These are phyloP conservation scores for Drosophila vallismaia DNA, from an alignment of 2,888 invertebrate species.

Conservation along the genomic window DNA sequence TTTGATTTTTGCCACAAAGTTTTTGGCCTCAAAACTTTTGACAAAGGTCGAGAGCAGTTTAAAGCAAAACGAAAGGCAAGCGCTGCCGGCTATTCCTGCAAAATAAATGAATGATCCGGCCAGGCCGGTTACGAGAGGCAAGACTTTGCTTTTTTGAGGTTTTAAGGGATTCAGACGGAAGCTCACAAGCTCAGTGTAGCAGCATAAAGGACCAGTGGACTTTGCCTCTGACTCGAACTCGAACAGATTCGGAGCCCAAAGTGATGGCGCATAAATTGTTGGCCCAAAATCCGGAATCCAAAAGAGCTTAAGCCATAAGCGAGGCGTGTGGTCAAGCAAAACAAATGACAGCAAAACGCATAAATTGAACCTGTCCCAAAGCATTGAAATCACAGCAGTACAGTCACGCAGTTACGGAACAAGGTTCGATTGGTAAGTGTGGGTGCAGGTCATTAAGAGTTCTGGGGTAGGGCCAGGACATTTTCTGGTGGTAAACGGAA, in stretches of 20 bases:
- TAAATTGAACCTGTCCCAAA: slow-evolving; percentile 41
- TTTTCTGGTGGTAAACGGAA: slow-evolving; percentile 9
- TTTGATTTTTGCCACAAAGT: slow-evolving; percentile 70
- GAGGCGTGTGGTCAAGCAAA: slow-evolving; percentile 61
- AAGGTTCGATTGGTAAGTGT: slow-evolving; percentile 34
- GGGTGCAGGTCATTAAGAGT: slow-evolving; percentile 32
- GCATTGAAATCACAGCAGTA: slow-evolving; percentile 32
- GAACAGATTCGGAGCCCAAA: slow-evolving; percentile 49
- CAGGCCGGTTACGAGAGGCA: slow-evolving; percentile 56
- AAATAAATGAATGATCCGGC: slow-evolving; percentile 62
- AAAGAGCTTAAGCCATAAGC: slow-evolving; percentile 52
- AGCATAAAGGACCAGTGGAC: slow-evolving; percentile 39
- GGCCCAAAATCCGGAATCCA: slow-evolving; percentile 42
- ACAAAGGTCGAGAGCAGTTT: slow-evolving; percentile 73
- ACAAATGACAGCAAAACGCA: slow-evolving; percentile 44
- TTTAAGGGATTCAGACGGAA: slow-evolving; percentile 61
- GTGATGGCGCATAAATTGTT: slow-evolving; percentile 69
- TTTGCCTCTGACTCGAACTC: neutral
- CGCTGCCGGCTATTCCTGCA: slow-evolving; percentile 66
- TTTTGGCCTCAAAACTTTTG: slow-evolving; percentile 63
- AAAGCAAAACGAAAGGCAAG: slow-evolving; percentile 59
- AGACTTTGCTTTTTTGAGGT: slow-evolving; percentile 48
- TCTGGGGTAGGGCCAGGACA: slow-evolving; percentile 3
- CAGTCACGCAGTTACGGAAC: slow-evolving; percentile 24
- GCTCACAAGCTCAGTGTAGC: slow-evolving; percentile 18